A percentile compares a stretch with the other conserved stretches of the same genome.
Evolutionary conservation across 2,113 vertebrate species (phyloP).

Genomic region (Antechinus flavipes): DNA sequence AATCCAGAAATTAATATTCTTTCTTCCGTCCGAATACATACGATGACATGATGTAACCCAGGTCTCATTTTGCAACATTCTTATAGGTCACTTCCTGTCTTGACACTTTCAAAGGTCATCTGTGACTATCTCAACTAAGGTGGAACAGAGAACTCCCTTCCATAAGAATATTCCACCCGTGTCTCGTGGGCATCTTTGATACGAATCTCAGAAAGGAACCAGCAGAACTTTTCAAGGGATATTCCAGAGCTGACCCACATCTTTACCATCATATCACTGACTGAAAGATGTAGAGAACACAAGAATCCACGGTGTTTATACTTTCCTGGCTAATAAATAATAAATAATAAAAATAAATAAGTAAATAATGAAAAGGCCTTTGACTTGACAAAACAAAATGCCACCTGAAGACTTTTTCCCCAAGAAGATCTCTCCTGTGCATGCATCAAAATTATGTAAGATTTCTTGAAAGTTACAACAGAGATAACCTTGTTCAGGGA

Average conservation of each 20-base stretch:
- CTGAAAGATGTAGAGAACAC: neutral
- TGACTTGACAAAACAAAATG: neutral
- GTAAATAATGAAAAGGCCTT: neutral
- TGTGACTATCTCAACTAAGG: neutral
- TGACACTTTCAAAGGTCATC: neutral
- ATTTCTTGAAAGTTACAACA: neutral
- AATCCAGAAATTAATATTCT: neutral
- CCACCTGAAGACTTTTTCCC: neutral
- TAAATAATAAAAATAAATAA: neutral
- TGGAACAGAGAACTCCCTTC: neutral
- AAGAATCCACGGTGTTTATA: neutral
- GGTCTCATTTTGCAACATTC: neutral
- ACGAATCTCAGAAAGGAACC: neutral
- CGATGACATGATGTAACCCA: neutral
- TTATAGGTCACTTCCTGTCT: neutral
- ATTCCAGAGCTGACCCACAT: neutral
- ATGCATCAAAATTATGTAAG: neutral
- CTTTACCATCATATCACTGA: neutral
- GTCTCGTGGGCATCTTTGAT: neutral
- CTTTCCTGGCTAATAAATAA: neutral
- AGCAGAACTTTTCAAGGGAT: neutral
- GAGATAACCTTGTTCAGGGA: neutral
- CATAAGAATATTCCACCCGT: neutral
- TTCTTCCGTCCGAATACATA: neutral
- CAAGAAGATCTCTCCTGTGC: neutral